Percentiles rank a stretch among this genome's conserved stretches.
phyloP scores from a whole-genome alignment of 2,888 invertebrate species.

The Drosophila yooni region DNA sequence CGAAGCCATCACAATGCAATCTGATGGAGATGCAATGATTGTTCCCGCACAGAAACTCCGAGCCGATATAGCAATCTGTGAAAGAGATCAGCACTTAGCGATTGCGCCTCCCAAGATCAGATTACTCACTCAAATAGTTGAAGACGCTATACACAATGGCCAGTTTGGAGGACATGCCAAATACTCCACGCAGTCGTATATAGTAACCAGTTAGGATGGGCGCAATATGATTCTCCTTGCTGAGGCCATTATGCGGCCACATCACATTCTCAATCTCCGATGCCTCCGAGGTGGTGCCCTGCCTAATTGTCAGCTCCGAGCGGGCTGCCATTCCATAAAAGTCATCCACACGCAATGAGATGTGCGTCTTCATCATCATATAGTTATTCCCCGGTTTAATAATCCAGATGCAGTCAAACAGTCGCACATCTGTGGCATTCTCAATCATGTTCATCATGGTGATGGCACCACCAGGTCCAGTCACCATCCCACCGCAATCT shows the following conservation, averaged over 20 bases:
- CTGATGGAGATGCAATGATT: constrained; percentile 89
- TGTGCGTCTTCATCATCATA: constrained; percentile 88
- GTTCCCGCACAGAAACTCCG: constrained; percentile 90
- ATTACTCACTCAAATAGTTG: constrained; percentile 88
- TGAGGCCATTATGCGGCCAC: constrained; percentile 86
- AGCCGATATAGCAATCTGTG: constrained; percentile 88
- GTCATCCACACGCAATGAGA: constrained; percentile 87
- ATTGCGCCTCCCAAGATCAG: background rate
- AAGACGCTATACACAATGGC: constrained; percentile 90
- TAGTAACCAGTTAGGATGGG: constrained; percentile 89
- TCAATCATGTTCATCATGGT: constrained; percentile 91
- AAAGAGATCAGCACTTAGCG: background rate
- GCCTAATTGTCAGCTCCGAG: constrained; percentile 88
- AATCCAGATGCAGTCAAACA: constrained; percentile 90
- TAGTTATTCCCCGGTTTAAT: constrained; percentile 88
- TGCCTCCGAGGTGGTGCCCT: constrained; percentile 89
- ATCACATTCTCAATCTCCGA: constrained; percentile 87
- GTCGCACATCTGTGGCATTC: constrained; percentile 86
- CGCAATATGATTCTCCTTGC: constrained; percentile 87
- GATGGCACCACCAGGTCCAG: constrained; percentile 89
- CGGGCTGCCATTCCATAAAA: constrained; percentile 88
- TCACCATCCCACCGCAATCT: constrained; percentile 90
- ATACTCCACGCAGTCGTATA: constrained; percentile 88
- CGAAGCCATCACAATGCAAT: constrained; percentile 90
- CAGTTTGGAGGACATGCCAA: constrained; percentile 88